Percentiles rank a stretch among this genome's conserved stretches.
phyloP scores from a whole-genome alignment of 2,113 vertebrate species.

The Cettia cetti region DNA sequence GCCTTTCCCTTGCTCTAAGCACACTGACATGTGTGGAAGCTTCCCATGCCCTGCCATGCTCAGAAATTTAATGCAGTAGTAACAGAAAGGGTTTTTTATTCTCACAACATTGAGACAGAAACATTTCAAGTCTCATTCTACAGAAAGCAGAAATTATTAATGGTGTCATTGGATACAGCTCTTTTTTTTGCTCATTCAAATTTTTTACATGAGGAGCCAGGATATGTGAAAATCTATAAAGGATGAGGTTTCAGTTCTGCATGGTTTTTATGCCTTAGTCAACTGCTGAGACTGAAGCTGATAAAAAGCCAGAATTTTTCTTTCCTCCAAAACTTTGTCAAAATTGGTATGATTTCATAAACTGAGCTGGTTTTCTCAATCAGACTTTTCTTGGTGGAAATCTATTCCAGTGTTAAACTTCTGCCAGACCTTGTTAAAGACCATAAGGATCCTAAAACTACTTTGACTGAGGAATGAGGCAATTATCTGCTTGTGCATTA shows the following conservation, averaged over 20 bases:
- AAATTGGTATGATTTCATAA: neutral
- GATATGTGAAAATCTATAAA: neutral
- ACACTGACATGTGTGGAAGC: rapidly evolving
- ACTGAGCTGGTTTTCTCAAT: neutral
- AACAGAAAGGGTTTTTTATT: neutral
- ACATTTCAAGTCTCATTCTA: neutral
- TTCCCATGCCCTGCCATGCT: too few species aligned
- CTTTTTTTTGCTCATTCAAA: neutral
- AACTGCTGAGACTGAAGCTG: neutral
- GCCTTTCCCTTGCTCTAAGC: neutral
- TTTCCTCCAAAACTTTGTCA: neutral
- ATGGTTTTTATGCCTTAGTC: neutral
- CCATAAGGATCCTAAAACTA: neutral
- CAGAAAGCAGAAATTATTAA: neutral
- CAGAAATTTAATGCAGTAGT: neutral
- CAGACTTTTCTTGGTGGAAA: constrained; percentile 1
- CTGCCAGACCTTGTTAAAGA: neutral
- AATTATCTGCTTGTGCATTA: neutral
- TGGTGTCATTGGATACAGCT: neutral
- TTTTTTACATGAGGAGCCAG: neutral
- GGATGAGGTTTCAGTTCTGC: neutral
- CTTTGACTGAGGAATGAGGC: neutral
- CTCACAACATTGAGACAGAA: neutral
- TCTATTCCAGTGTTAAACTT: neutral
- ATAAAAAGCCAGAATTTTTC: neutral